phyloP scores from a whole-genome alignment of 1,140 invertebrate species.

The Mylabris phalerata region DNA sequence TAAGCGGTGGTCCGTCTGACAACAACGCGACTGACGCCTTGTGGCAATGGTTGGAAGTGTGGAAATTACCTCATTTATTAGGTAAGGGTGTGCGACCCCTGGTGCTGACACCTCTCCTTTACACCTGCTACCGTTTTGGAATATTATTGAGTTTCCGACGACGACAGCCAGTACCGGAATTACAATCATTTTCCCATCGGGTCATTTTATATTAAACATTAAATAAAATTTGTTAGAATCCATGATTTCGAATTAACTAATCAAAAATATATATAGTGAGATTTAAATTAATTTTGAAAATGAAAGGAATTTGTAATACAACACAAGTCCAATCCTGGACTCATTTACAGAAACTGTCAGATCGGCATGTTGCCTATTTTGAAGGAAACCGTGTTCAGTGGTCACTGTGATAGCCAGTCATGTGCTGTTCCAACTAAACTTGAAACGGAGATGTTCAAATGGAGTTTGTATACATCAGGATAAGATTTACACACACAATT shows the following conservation, averaged over 20 bases:
- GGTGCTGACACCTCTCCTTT: conserved; percentile 46
- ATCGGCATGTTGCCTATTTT: conserved; percentile 13
- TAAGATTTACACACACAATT: too few relatives aligned
- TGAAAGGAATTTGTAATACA: neutral
- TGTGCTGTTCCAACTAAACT: conserved; percentile 10
- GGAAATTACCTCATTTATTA: conserved; percentile 48
- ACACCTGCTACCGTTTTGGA: conserved; percentile 40
- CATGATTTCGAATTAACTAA: too few relatives aligned
- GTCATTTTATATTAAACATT: too few relatives aligned
- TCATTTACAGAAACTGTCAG: conserved; percentile 4
- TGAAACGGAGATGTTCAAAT: neutral
- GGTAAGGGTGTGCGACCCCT: conserved; percentile 44
- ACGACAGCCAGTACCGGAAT: conserved; percentile 26
- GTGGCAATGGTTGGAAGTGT: conserved; percentile 41
- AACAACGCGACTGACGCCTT: conserved; percentile 37
- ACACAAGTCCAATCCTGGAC: neutral
- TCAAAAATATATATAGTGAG: too few relatives aligned
- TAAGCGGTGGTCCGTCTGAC: conserved; percentile 30
- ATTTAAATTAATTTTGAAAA: too few relatives aligned
- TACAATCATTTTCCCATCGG: too few relatives aligned
- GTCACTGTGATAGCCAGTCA: conserved; percentile 14
- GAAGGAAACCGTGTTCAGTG: conserved; percentile 14
- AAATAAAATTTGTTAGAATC: too few relatives aligned
- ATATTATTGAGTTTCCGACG: conserved; percentile 43
- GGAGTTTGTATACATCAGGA: too few relatives aligned